Base-by-base conservation (phyloP, 2,888 invertebrate species). In the Hydrotaea diabolus region DNA sequence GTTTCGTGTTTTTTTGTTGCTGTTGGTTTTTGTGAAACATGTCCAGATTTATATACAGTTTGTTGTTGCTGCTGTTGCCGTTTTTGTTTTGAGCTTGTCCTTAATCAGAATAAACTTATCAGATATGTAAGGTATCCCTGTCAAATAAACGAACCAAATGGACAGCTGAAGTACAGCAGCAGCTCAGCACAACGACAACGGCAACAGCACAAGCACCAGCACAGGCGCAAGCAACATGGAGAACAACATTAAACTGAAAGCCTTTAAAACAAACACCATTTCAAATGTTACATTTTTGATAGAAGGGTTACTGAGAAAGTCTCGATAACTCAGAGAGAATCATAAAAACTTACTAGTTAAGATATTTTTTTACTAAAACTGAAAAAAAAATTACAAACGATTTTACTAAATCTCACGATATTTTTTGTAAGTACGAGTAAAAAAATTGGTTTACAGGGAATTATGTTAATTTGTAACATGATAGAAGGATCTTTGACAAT, bases 31-130 rank as follows among this genome's bases (percentile, higher is more conserved):
- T 69, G 21, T 23, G 46, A 69, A 23, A 69, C 36, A 31, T 69
- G 75, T 71, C 53, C 62, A 59, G n/a, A 59, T 59, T 82, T 77
- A 36, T 74, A 64, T 17, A 64, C 55, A 80, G 36, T 55, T 77
- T 74, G 19, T 46, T 74, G 23, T n/a, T 62, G 43, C 23, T 36
- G 46, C 26, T 49, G 3, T 77, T 13, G 55, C 77, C 1, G 13
- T 0, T 43, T 57, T 59, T 59, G 43, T 62, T 55, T 39, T 53
- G 23, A 75, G 46, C 72, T 86, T 85, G 74, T 87, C 88, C 90
- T 90, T 90, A 91, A 90, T 90, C 90, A 90, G 89, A 86, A 87
- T 86, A 84, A 89, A 87, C 89, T 90, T 90, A 90, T 90, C 91
- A 88, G 89, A 85, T 88, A 90, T 90, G 90, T 89, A 90, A 86